Evolutionary conservation across 2,888 invertebrate species (phyloP).

Genomic region (Orthosia incerta): DNA sequence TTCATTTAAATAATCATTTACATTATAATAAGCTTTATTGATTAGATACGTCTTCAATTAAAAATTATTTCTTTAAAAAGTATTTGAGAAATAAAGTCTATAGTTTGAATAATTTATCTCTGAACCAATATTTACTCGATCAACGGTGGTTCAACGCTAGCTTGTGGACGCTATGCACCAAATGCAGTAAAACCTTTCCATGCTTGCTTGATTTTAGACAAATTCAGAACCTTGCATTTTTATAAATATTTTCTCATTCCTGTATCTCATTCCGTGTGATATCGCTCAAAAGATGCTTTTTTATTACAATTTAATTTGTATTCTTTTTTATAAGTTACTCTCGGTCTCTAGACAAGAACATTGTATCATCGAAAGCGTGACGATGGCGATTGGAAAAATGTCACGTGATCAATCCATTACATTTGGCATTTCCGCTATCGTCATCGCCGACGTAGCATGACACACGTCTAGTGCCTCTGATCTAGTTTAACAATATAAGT

Average conservation of each 20-base stretch:
- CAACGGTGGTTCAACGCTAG: background rate
- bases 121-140: background rate
- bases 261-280: slow-evolving; percentile 14
- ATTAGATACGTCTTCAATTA: no score
- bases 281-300: slow-evolving; percentile 32
- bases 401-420: no score
- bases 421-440: no score
- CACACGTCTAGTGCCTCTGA: background rate
- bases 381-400: no score
- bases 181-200: background rate
- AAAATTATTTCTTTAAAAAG: no score
- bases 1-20: no score
- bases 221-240: slow-evolving; percentile 21
- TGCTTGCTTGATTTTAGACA: background rate
- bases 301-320: background rate
- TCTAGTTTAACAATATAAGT: background rate
- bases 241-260: slow-evolving; percentile 30
- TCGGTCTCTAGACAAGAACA: background rate
- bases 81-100: no score
- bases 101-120: no score
- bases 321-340: background rate
- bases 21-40: no score
- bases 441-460: no score
- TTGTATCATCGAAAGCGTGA: no score
- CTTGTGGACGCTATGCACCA: no score